These are phyloP conservation scores for Nemurella pictetii DNA, from an alignment of 2,888 invertebrate species.

Conservation along the genomic window DNA sequence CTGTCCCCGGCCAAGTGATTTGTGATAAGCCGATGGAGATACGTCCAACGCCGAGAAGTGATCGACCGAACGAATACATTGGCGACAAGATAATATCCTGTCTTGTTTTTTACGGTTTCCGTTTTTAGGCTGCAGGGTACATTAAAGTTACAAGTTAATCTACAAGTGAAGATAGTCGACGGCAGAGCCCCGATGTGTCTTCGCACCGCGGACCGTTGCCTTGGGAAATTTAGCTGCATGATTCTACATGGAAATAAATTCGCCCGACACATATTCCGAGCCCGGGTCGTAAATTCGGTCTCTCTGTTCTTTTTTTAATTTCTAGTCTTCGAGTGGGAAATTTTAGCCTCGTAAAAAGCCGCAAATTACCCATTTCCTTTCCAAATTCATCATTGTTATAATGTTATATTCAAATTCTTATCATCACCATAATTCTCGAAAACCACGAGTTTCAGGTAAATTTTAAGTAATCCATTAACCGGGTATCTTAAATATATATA, in stretches of 20 bases:
- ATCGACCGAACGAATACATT: background rate
- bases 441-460: background rate
- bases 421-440: background rate
- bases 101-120: conserved; percentile 18
- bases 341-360: too few species aligned
- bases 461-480: background rate
- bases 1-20: background rate
- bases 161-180: too few species aligned
- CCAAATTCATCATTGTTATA: background rate
- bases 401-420: background rate
- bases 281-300: background rate
- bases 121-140: background rate
- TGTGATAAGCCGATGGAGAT: background rate
- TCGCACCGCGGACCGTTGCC: too few species aligned
- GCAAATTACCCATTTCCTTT: background rate
- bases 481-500: background rate
- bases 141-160: conserved; percentile 21
- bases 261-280: background rate
- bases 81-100: conserved; percentile 9
- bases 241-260: background rate
- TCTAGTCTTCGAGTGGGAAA: too few species aligned
- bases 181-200: too few species aligned
- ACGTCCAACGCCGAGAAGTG: background rate
- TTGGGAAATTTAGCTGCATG: background rate
- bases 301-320: too few species aligned